phyloP scores from a whole-genome alignment of 2,797 vertebrate species.

The Pantherophis alleghaniensis region DNA sequence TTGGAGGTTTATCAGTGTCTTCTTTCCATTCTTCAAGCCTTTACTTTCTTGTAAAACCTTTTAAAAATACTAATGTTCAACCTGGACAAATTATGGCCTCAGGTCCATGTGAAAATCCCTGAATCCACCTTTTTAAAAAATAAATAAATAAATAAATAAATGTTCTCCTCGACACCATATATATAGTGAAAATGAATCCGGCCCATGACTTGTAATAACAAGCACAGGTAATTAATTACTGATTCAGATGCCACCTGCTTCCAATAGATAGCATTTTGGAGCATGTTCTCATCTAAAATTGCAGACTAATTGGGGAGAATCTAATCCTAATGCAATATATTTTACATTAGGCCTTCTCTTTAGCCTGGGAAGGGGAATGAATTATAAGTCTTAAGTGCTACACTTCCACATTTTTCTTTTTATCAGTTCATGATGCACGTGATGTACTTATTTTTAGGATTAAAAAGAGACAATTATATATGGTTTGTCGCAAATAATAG shows the following conservation, averaged over 20 bases:
- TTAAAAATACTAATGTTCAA: no score
- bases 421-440: neutral
- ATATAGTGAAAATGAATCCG: neutral
- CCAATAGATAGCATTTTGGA: neutral
- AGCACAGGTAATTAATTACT: neutral
- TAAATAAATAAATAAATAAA: no score
- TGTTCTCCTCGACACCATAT: neutral
- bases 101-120: no score
- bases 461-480: neutral
- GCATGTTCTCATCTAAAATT: neutral
- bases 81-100: no score
- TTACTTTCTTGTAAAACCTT: no score
- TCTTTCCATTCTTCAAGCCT: no score
- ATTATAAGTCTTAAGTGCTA: neutral
- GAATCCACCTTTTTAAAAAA: no score
- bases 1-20: no score
- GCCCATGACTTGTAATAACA: neutral
- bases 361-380: neutral
- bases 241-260: neutral
- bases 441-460: neutral
- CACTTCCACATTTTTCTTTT: conserved; percentile 3
- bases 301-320: neutral
- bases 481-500: neutral
- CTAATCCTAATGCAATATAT: neutral
- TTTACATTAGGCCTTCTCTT: neutral